Conservation (phyloP, 2,888 invertebrate species). For the Zeuzera pyrina region DNA sequence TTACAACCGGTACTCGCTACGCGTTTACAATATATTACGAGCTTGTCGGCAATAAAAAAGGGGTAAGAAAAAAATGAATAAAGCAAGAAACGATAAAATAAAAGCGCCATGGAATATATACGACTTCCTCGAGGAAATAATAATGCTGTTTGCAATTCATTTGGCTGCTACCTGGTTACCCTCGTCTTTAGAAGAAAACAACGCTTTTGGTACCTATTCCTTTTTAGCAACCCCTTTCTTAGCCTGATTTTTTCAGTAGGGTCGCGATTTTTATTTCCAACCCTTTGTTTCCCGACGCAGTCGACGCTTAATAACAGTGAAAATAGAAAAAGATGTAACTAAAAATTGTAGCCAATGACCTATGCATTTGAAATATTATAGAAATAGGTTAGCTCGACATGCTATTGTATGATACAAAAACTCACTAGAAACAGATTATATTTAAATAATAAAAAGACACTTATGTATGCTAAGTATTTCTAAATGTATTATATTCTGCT, state of each 20-base stretch:
- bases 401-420: too few relatives aligned
- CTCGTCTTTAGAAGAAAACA: slow-evolving; percentile 59
- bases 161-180: slow-evolving; percentile 69
- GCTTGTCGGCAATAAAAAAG: slow-evolving; percentile 67
- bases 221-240: slow-evolving; percentile 40
- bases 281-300: slow-evolving; percentile 56
- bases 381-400: too few relatives aligned
- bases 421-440: too few relatives aligned
- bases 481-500: too few relatives aligned
- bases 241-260: slow-evolving; percentile 53
- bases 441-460: too few relatives aligned
- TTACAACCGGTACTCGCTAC: slow-evolving; percentile 61
- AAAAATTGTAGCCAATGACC: too few relatives aligned
- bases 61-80: slow-evolving; percentile 64
- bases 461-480: too few relatives aligned
- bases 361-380: too few relatives aligned
- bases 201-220: slow-evolving; percentile 48
- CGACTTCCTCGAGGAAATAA: slow-evolving; percentile 73
- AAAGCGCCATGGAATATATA: slow-evolving; percentile 69
- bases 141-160: slow-evolving; percentile 75
- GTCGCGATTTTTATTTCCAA: slow-evolving; percentile 57
- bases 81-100: slow-evolving; percentile 68
- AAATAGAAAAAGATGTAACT: slow-evolving; percentile 27
- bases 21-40: slow-evolving; percentile 70
- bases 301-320: slow-evolving; percentile 52